phyloP scores from a whole-genome alignment of 2,888 invertebrate genomes.

The Acrobasis consociella region DNA sequence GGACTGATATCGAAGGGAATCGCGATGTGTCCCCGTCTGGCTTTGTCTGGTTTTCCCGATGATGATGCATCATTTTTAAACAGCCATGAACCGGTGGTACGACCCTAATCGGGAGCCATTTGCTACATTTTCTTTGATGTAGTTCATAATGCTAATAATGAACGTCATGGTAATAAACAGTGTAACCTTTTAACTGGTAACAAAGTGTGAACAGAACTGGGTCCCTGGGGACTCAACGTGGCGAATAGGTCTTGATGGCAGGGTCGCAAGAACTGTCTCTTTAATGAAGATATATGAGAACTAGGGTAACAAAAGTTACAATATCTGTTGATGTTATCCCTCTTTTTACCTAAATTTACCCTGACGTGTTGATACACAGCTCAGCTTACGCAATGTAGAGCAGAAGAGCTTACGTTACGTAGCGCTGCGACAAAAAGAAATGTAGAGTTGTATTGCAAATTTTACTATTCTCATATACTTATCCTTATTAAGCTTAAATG shows the following conservation, averaged over 20 bases:
- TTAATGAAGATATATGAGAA: neutral
- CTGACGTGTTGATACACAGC: too few species aligned
- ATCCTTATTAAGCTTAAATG: too few species aligned
- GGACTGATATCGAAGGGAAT: constrained; percentile 67
- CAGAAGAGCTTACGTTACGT: too few species aligned
- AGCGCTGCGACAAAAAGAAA: too few species aligned
- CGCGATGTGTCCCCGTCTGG: constrained; percentile 73
- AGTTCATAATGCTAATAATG: constrained; percentile 3
- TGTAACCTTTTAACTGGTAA: neutral
- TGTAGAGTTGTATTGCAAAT: too few species aligned
- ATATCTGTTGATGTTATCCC: too few species aligned
- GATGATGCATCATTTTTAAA: constrained; percentile 73
- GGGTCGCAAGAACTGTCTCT: neutral
- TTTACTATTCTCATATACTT: too few species aligned
- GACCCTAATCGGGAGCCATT: constrained; percentile 36
- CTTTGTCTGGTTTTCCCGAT: constrained; percentile 78
- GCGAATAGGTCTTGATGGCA: neutral
- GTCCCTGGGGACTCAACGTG: neutral
- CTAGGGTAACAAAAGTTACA: neutral
- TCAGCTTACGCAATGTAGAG: too few species aligned
- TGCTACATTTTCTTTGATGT: constrained; percentile 17
- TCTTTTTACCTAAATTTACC: too few species aligned
- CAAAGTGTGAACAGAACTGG: neutral
- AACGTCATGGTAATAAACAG: neutral
- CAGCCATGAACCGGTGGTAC: constrained; percentile 35